Conservation (phyloP, 2,113 vertebrate genomes). For the Malurus alboscapulatus region DNA sequence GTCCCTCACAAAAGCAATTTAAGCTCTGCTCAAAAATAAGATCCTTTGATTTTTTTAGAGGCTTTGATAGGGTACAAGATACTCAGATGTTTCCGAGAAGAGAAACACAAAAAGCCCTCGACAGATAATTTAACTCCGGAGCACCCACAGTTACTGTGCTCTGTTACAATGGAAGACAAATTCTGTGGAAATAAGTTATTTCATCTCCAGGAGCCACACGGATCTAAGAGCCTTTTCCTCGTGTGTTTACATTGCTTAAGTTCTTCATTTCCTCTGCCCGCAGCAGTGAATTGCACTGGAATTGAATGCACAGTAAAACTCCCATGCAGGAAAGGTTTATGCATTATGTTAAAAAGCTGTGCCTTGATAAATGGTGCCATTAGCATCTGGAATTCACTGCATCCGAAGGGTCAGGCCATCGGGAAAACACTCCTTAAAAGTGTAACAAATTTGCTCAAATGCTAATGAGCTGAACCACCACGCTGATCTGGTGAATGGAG, state of each 20-base stretch:
- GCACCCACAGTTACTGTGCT: neutral
- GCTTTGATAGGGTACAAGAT: neutral
- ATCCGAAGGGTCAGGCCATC: conserved; percentile 49
- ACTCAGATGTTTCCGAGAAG: neutral
- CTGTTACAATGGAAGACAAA: neutral
- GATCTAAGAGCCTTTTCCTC: conserved; percentile 54
- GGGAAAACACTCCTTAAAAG: conserved; percentile 68
- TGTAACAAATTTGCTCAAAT: conserved; percentile 72
- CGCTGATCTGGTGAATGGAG: conserved; percentile 13
- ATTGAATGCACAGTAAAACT: conserved; percentile 70
- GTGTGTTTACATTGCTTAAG: conserved; percentile 70
- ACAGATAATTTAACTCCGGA: neutral
- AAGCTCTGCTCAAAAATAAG: neutral
- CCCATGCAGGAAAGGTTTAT: conserved; percentile 71
- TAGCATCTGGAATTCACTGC: conserved; percentile 71
- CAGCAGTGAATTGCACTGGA: conserved; percentile 66
- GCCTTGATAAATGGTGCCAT: conserved; percentile 76
- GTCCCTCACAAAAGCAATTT: neutral
- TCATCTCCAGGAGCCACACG: conserved; percentile 9
- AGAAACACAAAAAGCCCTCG: neutral
- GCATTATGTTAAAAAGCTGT: conserved; percentile 73
- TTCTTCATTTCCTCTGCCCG: conserved; percentile 69
- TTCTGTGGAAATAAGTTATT: conserved; percentile 39
- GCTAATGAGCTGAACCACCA: conserved; percentile 68
- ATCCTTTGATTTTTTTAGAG: neutral